Base-by-base conservation (phyloP, 2,888 invertebrate species). In the Brenthis ino region DNA sequence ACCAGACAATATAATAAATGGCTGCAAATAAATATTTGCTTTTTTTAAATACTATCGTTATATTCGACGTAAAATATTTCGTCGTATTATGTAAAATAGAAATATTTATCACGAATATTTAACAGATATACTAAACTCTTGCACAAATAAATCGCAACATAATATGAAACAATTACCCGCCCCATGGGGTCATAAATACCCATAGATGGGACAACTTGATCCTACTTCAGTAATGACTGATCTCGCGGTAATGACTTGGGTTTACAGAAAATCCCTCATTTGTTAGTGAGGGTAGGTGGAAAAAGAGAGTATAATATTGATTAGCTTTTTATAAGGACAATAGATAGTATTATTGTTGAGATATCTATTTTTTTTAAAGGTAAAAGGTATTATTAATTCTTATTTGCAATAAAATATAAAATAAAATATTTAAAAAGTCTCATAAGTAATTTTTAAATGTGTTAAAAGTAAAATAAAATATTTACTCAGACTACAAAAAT, bases 201-300 rank as follows among this genome's bases (percentile, higher is more conserved):
- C 69, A 74, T 74, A 72, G 66, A 50, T 74, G 76, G 77, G 80
- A 82, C 82, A 79, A 78, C 70, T 82, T 80, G 82, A 82, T 79
- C 83, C 82, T 61, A 74, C 70, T 70, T 72, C 72, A 53, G 51
- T 53, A 53, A 53, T 53, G 51, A 53, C 51, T 53, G 51, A 53
- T 69, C 71, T 55, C 73, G 73, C 78, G 75, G 81, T 81, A 81
- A 81, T 81, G 80, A 81, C 77, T 65, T 72, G 76, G 75, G 76
- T 76, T 76, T 75, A 74, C 56, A 56, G 64, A 50, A 72, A 78
- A 80, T 77, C 80, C 80, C 82, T 80, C 74, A 78, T 82, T 81
- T 81, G 79, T 77, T 76, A 74, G 73, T 47, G 51, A 16, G 50
- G 61, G 55, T 48, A 57, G 13, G 13, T 43, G 47, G 60, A 50